A percentile compares a stretch with the other conserved stretches of the same genome.
These are phyloP conservation scores for Xenotilapia leptura DNA, from an alignment of 2,113 vertebrate species.

Conservation along the genomic window DNA sequence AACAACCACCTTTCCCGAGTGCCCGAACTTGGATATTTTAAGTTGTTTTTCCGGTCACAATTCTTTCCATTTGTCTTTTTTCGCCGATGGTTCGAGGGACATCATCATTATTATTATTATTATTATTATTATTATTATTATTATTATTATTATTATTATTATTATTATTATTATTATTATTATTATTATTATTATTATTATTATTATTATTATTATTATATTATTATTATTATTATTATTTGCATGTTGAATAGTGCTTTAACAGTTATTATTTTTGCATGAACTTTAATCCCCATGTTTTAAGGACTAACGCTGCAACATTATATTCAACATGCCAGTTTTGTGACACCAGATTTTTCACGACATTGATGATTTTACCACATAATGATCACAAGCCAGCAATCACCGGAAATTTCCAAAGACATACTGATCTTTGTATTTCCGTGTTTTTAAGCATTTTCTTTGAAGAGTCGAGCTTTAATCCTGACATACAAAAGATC, in stretches of 20 bases:
- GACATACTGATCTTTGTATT: neutral
- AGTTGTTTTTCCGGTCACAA: neutral
- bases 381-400: neutral
- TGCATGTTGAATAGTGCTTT: neutral
- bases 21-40: neutral
- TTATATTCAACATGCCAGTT: neutral
- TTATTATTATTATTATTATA: neutral
- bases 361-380: neutral
- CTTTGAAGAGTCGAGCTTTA: neutral
- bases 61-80: neutral
- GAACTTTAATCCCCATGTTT: neutral
- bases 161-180: neutral
- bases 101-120: rapidly evolving
- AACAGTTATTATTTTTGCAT: neutral
- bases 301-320: neutral
- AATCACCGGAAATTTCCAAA: neutral
- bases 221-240: neutral
- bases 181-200: neutral
- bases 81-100: neutral
- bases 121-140: neutral
- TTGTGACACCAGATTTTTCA: neutral
- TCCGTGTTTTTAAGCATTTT: neutral
- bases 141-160: neutral
- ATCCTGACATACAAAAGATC: neutral
- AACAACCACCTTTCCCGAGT: neutral